Conservation (phyloP, 2,113 vertebrate genomes). For the Holacanthus passer region DNA sequence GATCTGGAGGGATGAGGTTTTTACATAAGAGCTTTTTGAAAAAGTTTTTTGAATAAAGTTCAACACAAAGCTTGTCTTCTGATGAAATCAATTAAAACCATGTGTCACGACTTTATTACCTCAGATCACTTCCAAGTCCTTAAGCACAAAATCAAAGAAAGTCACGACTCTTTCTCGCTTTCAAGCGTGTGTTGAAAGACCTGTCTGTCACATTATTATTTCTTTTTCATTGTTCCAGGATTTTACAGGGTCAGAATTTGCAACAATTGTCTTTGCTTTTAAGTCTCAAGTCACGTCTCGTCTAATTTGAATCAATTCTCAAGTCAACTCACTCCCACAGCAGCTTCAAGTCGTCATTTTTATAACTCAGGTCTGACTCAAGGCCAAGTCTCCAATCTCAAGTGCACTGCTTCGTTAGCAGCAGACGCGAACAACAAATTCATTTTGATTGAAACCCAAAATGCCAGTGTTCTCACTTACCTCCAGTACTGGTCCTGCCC, state of each 20-base stretch:
- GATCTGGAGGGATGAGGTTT: not conserved
- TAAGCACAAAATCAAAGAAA: not conserved
- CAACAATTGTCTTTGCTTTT: not conserved
- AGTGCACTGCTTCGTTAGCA: not conserved
- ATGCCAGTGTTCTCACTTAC: constrained; percentile 80
- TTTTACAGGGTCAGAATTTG: not conserved
- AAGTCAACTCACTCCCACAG: too few relatives aligned
- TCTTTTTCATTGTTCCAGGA: not conserved
- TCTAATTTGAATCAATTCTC: not conserved
- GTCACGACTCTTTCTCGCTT: not conserved
- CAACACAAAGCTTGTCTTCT: not conserved
- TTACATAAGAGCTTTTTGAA: not conserved
- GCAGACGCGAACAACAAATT: not conserved
- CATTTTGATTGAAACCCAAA: not conserved
- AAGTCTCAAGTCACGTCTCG: not conserved
- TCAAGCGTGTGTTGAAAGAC: not conserved
- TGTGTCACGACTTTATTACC: not conserved
- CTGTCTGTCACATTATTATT: not conserved
- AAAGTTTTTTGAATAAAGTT: not conserved
- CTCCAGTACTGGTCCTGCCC: constrained; percentile 98
- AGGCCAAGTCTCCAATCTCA: not conserved
- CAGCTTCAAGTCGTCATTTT: not conserved
- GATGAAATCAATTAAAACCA: not conserved
- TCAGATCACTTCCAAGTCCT: not conserved
- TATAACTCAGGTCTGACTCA: not conserved